Percentiles rank a stretch among this genome's conserved stretches.
These are phyloP conservation scores for Sycobia sp. DNA, from an alignment of 1,140 invertebrate species.

Conservation along the genomic window DNA sequence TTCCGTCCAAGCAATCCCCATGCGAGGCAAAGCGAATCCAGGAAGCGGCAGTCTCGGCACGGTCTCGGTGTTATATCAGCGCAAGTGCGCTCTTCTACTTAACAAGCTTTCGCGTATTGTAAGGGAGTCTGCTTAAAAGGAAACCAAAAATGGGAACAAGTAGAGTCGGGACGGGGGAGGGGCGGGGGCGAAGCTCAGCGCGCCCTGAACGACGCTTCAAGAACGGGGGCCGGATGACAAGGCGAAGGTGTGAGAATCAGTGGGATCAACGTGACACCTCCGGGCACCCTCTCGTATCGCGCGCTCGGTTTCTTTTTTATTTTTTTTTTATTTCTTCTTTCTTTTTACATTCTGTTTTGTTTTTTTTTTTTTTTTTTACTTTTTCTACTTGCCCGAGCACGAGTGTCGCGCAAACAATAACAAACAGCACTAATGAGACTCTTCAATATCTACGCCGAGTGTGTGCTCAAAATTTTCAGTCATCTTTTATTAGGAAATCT, in stretches of 20 bases:
- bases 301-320: slow-evolving; percentile 10
- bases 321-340: too few relatives aligned
- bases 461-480: slow-evolving; percentile 13
- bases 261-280: slow-evolving; percentile 59
- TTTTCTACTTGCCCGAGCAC: slow-evolving; percentile 33
- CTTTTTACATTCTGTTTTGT: too few relatives aligned
- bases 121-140: slow-evolving; percentile 58
- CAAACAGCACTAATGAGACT: slow-evolving; percentile 61
- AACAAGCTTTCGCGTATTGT: slow-evolving; percentile 61
- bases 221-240: slow-evolving; percentile 44
- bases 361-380: slow-evolving; percentile 9
- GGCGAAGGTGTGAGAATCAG: slow-evolving; percentile 58
- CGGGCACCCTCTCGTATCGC: slow-evolving; percentile 56
- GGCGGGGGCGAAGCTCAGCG: slow-evolving; percentile 27
- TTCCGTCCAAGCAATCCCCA: too few relatives aligned
- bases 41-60: not conserved
- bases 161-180: slow-evolving; percentile 41
- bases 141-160: slow-evolving; percentile 62
- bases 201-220: slow-evolving; percentile 29
- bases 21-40: not conserved
- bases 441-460: slow-evolving; percentile 50
- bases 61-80: slow-evolving; percentile 43
- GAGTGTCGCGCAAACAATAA: slow-evolving; percentile 58
- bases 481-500: slow-evolving; percentile 22
- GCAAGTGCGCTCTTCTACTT: slow-evolving; percentile 57